These are phyloP conservation scores for Turnix velox DNA, from an alignment of 2,113 vertebrate genomes.

Conservation along the genomic window DNA sequence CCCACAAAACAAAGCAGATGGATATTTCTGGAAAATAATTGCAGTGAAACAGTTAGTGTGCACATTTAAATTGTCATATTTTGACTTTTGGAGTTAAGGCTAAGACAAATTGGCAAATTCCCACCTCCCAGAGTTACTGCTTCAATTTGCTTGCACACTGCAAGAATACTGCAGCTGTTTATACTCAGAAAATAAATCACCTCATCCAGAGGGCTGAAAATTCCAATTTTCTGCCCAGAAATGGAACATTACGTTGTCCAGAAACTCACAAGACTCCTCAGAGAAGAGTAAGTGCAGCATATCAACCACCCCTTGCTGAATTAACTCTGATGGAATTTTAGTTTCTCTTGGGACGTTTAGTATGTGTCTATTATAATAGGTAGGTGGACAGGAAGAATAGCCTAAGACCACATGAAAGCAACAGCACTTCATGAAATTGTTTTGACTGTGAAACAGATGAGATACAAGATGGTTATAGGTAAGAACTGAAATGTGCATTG, in stretches of 20 bases:
- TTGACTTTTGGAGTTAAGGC: conserved; percentile 1
- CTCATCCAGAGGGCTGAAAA: conserved; percentile 25
- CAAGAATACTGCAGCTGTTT: conserved; percentile 22
- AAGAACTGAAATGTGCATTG: background rate
- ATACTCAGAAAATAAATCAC: conserved; percentile 44
- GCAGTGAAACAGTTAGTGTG: background rate
- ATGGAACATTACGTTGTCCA: background rate
- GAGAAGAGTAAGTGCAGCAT: background rate
- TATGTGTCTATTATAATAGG: background rate
- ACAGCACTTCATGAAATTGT: background rate
- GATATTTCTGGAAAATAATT: conserved; percentile 47
- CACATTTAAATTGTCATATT: background rate
- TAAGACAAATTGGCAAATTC: conserved; percentile 44
- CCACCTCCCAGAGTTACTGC: conserved; percentile 42
- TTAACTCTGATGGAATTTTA: background rate
- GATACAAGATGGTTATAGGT: conserved; percentile 13
- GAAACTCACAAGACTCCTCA: conserved; percentile 8
- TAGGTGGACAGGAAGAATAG: conserved; percentile 24
- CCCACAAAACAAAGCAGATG: conserved; percentile 47
- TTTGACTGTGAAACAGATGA: conserved; percentile 48
- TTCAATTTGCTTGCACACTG: background rate
- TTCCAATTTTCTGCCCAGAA: conserved; percentile 8
- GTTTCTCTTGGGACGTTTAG: conserved; percentile 1
- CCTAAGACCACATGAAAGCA: conserved; percentile 34
- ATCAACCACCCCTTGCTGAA: background rate